Evolutionary conservation across 2,888 invertebrate genomes (phyloP).

Genomic region (Rhamphomyia laevipes): DNA sequence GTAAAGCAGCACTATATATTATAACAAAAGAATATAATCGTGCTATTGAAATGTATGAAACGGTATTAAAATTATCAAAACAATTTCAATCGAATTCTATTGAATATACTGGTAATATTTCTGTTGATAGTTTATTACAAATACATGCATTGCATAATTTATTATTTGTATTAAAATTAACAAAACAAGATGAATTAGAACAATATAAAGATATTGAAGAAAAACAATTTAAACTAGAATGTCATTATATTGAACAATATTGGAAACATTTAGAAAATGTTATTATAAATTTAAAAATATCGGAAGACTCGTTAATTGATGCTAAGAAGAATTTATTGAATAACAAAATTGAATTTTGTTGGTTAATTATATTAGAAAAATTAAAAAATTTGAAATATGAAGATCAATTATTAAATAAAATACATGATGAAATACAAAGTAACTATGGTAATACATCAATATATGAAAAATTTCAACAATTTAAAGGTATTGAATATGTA

Average conservation of each 20-base stretch:
- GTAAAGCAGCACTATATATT: constrained; percentile 52
- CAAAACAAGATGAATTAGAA: background rate
- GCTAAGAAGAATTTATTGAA: no score
- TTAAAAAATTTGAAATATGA: constrained; percentile 8
- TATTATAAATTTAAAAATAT: constrained; percentile 3
- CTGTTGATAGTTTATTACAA: constrained; percentile 50
- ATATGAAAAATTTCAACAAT: background rate
- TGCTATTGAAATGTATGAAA: constrained; percentile 50
- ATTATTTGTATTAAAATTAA: constrained; percentile 12
- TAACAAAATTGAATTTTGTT: no score
- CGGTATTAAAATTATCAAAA: constrained; percentile 42
- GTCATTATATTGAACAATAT: constrained; percentile 42
- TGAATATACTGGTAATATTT: background rate
- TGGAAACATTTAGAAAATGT: constrained; percentile 19
- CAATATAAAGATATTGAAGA: constrained; percentile 13
- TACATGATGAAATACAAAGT: constrained; percentile 22
- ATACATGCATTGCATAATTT: constrained; percentile 59
- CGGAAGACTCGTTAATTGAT: background rate
- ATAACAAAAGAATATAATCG: constrained; percentile 40
- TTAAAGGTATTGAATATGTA: constrained; percentile 16
- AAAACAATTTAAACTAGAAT: constrained; percentile 43
- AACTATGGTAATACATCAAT: background rate
- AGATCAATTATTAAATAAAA: constrained; percentile 21
- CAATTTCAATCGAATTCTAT: no score
- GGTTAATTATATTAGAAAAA: background rate